Evolutionary conservation across 1,140 invertebrate species (phyloP), one percentile per base, ranked within the genome.

Genomic region (Ooceraea biroi): DNA sequence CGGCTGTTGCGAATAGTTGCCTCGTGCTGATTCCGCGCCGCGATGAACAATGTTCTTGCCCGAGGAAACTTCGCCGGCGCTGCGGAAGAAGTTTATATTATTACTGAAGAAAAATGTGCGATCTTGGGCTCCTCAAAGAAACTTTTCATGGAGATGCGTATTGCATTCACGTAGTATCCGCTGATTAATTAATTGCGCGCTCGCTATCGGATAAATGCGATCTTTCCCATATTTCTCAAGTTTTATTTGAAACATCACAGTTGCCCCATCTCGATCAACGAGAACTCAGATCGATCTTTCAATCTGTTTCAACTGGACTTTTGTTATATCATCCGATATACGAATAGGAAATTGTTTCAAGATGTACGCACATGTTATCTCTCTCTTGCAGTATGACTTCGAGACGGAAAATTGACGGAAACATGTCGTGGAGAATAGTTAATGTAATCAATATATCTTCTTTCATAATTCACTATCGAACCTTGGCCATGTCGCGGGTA

Each of bases 361-460:
- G 14, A 22, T 0, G 52, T 41, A n/a, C 5, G n/a, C 14, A 12
- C 30, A 12, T 7, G 14, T 36, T 25, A 52, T 36, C 36, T 2
- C 7, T 36, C 36, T 36, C 36, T 36, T 25, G 12, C 8, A 4
- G 27, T 27, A 5, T 55, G 17, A 17, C 19, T 25, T 1, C 8
- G 10, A 19, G 19, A 77, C 46, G 22, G 19, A 65, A 77, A 77
- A 50, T n/a, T 65, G 19, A 77, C 46, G 22, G 19, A 65, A 77
- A 77, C 63, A n/a, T 65, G 48, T 76, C 27, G 7, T 7, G 30
- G 3, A 30, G 61, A 77, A 77, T 77, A 66, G 52, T 77, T 52
- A 52, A 77, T 77, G 36, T n/a, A 66, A 77, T 77, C 74, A 27
- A 77, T 77, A 77, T 17, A 25, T 66, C 36, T 77, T 11, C 52